Evolutionary conservation across 2,797 vertebrate genomes (phyloP).

Genomic region (Austrolebias charrua): DNA sequence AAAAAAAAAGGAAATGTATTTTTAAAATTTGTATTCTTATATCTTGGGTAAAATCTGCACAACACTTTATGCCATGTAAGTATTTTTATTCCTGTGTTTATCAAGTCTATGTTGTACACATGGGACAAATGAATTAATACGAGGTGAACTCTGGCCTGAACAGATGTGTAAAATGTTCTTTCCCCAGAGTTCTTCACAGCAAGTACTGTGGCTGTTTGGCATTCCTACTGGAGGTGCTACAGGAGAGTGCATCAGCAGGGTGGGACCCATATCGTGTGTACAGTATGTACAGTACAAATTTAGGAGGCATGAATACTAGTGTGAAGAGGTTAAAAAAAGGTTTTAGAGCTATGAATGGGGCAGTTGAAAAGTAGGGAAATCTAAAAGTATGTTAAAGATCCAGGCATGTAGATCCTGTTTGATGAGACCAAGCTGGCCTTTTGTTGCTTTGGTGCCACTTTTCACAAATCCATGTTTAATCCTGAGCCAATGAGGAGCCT

Average conservation of each 20-base stretch:
- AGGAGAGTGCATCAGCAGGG: constrained; percentile 44
- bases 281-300: constrained; percentile 17
- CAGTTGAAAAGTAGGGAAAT: neutral
- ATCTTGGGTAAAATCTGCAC: neutral
- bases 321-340: neutral
- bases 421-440: constrained; percentile 38
- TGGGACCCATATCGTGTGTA: constrained; percentile 35
- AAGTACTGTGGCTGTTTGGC: constrained; percentile 50
- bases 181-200: constrained; percentile 52
- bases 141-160: constrained; percentile 19
- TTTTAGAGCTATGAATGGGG: constrained; percentile 1
- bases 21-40: too few species aligned
- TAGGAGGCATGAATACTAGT: constrained; percentile 10
- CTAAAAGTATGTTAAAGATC: constrained; percentile 18
- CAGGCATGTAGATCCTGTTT: constrained; percentile 11
- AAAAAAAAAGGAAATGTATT: too few species aligned
- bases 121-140: neutral
- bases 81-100: neutral
- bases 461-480: constrained; percentile 49
- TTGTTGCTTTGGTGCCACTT: constrained; percentile 18
- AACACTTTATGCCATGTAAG: neutral
- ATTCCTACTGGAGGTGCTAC: constrained; percentile 65
- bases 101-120: neutral
- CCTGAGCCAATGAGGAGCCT: constrained; percentile 15
- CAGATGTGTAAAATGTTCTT: constrained; percentile 39